phyloP scores from a whole-genome alignment of 2,113 vertebrate species.

The Marmota monax region DNA sequence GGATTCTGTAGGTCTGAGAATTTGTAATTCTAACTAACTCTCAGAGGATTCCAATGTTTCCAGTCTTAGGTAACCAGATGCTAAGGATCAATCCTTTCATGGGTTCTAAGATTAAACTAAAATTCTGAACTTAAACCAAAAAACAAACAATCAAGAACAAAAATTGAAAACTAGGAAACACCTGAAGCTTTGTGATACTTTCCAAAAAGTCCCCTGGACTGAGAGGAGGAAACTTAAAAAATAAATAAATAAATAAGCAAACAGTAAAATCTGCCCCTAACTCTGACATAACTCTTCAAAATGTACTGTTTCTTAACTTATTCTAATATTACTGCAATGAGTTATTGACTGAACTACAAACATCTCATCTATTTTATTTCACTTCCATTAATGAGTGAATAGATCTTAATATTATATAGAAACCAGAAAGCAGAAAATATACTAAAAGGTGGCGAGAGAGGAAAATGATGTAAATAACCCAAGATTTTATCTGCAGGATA shows the following conservation, averaged over 20 bases:
- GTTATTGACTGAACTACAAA: not conserved
- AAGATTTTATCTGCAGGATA: not conserved
- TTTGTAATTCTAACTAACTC: not conserved
- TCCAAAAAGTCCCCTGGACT: not conserved
- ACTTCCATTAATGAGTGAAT: slow-evolving; percentile 6
- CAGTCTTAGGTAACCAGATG: not conserved
- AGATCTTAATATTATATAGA: slow-evolving; percentile 4
- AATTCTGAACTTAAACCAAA: not conserved
- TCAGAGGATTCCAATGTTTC: not conserved
- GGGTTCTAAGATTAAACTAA: not conserved
- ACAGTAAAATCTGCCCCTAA: slow-evolving; percentile 34
- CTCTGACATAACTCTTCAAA: not conserved
- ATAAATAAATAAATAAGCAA: not conserved
- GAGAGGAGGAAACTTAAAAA: not conserved
- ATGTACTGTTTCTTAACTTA: slow-evolving; percentile 7
- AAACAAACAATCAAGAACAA: not conserved
- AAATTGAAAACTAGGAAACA: not conserved
- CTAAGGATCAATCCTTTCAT: not conserved
- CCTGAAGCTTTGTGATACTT: not conserved
- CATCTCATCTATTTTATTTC: slow-evolving; percentile 51
- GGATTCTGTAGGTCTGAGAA: not conserved
- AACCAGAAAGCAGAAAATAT: slow-evolving; percentile 23
- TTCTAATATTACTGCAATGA: slow-evolving; percentile 9
- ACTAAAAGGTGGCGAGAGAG: not conserved
- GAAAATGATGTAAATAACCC: slow-evolving; percentile 26